Conservation (phyloP, 1,140 invertebrate species). For the Penaeus vannamei region DNA sequence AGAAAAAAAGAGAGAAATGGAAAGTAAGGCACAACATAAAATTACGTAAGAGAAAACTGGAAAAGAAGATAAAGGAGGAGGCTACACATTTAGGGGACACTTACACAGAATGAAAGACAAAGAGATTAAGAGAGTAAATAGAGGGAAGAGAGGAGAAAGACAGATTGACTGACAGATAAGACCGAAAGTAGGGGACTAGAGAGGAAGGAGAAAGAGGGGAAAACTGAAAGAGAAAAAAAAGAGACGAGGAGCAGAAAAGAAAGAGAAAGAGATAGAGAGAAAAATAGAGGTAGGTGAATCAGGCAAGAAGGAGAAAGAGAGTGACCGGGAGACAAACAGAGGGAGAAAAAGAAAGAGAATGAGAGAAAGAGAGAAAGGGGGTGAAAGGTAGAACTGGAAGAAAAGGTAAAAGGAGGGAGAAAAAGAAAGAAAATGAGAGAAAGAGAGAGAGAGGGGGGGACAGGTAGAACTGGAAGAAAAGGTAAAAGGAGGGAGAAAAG, state of each 20-base stretch:
- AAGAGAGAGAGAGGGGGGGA: not conserved
- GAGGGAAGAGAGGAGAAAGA: not conserved
- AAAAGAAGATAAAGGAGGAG: too few relatives aligned
- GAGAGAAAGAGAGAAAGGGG: not conserved
- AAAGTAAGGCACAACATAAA: not conserved
- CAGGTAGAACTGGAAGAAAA: too few relatives aligned
- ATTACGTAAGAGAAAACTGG: not conserved
- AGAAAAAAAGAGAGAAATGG: too few relatives aligned
- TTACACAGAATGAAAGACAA: not conserved
- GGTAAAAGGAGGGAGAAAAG: too few relatives aligned
- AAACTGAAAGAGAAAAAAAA: too few relatives aligned
- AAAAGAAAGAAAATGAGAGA: not conserved
- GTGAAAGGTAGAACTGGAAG: not conserved
- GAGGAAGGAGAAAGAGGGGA: not conserved
- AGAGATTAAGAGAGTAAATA: not conserved
- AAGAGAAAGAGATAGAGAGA: conserved; percentile 5
- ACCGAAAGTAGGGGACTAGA: too few relatives aligned
- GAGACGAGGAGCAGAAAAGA: not conserved
- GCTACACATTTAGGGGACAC: too few relatives aligned
- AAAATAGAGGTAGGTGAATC: not conserved
- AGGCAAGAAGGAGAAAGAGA: not conserved
- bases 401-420: not conserved
- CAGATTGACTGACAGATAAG: too few relatives aligned
- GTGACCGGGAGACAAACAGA: not conserved
- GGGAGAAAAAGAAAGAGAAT: not conserved